Evolutionary conservation across 2,888 invertebrate species (phyloP), one percentile per base, ranked within the genome.

Genomic region (Tachina fera): DNA sequence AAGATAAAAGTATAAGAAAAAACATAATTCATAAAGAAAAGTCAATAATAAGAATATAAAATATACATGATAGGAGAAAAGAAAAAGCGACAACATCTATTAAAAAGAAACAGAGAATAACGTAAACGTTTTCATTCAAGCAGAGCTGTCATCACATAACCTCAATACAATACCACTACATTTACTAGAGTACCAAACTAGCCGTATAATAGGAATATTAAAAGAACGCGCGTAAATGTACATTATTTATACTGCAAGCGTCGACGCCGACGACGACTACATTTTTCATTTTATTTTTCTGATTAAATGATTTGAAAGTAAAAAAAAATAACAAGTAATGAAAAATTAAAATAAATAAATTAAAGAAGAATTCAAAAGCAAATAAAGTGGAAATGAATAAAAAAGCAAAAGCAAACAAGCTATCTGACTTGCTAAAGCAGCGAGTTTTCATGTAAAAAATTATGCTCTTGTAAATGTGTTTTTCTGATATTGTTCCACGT

Each of bases 31-130:
- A 79, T 51, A 83, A 31, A 75, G 85, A 86, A 86, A 86, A 86
- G 75, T 86, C 83, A 86, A 82, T 79, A 86, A 82, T 70, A 86
- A 79, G 71, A 79, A 79, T 74, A 63, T 78, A 67, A 83, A 79
- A 71, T 67, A 58, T 74, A 78, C 16, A 72, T 70, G 60, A 67
- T 67, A 76, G 71, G 75, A 65, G 60, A 83, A 72, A 60, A 89
- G 67, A 11, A 88, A 89, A 90, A 89, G 89, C 89, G 49, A 70
- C 61, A 60, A 61, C 0, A 75, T 53, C 16, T 72, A 68, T 53
- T 56, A 13, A 68, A 78, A 61, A 53, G 72, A 22, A 83, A 77
- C 49, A 47, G 56, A 70, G 22, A 67, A 75, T 31, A 72, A 83
- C 83, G 83, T 47, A 72, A 78, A 53, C 83, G 77, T 72, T 82